Conservation (phyloP, 2,113 vertebrate genomes). For the Trogon melanurus region DNA sequence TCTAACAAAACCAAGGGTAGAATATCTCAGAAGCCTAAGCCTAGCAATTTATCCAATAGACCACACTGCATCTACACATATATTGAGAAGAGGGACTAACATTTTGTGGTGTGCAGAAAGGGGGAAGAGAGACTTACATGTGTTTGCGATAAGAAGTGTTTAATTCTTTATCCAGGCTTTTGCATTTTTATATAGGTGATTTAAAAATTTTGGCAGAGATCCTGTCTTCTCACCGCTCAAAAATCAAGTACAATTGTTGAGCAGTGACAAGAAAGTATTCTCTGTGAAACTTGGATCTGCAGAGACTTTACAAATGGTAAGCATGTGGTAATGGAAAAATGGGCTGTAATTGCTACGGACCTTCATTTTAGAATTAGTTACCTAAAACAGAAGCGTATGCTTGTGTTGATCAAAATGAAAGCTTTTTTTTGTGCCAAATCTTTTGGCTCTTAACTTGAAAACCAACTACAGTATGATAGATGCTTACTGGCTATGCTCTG, state of each 20-base stretch:
- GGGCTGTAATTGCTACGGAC: neutral
- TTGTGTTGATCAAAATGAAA: slow-evolving; percentile 51
- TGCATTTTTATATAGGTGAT: slow-evolving; percentile 36
- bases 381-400: slow-evolving; percentile 35
- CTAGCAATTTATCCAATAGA: neutral
- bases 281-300: neutral
- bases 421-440: neutral
- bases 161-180: neutral
- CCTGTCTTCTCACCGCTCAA: neutral
- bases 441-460: slow-evolving; percentile 38
- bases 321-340: slow-evolving; percentile 50
- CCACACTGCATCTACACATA: neutral
- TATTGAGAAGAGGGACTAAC: neutral
- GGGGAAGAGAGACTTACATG: neutral
- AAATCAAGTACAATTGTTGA: neutral
- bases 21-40: neutral
- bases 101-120: neutral
- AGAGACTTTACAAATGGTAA: slow-evolving; percentile 33
- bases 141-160: neutral
- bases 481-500: neutral
- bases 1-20: neutral
- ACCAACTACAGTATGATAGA: neutral
- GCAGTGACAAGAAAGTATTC: slow-evolving; percentile 25
- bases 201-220: slow-evolving; percentile 18
- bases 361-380: slow-evolving; percentile 26